Evolutionary conservation across 1,140 invertebrate species (phyloP).

Genomic region (Ctenoplectra terminalis): DNA sequence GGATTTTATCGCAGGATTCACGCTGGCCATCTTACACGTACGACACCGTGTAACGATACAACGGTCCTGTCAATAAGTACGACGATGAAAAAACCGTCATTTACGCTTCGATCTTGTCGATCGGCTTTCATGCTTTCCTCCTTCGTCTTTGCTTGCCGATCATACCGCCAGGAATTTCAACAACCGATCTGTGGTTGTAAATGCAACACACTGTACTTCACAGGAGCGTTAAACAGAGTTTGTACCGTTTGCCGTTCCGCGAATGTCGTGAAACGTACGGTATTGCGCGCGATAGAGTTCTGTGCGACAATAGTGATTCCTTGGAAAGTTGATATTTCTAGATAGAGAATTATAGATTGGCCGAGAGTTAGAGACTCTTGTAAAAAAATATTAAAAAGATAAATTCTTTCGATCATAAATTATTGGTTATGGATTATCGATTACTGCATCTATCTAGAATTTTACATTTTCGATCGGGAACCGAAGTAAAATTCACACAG

Average conservation of each 20-base stretch:
- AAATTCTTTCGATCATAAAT: too few relatives aligned
- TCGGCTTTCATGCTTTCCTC: neutral
- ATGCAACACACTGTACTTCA: neutral
- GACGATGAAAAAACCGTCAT: neutral
- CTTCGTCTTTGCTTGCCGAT: neutral
- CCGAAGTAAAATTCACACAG: too few relatives aligned
- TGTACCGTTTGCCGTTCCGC: neutral
- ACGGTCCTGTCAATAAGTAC: constrained; percentile 48
- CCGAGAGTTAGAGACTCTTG: too few relatives aligned
- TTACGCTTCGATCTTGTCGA: neutral
- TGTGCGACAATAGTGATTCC: neutral
- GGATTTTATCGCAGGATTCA: constrained; percentile 55
- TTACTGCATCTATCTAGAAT: too few relatives aligned
- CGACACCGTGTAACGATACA: constrained; percentile 47
- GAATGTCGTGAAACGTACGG: neutral
- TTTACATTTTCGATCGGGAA: too few relatives aligned
- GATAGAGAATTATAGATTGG: too few relatives aligned
- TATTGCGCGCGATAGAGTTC: neutral
- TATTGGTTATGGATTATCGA: too few relatives aligned
- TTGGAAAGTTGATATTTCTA: neutral
- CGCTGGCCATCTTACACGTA: constrained; percentile 46
- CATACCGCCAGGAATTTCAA: constrained; percentile 8
- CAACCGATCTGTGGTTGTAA: neutral
- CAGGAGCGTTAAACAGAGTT: neutral
- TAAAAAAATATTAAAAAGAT: too few relatives aligned